These are phyloP conservation scores for Meriones unguiculatus DNA, from an alignment of 2,113 vertebrate genomes.

Conservation along the genomic window DNA sequence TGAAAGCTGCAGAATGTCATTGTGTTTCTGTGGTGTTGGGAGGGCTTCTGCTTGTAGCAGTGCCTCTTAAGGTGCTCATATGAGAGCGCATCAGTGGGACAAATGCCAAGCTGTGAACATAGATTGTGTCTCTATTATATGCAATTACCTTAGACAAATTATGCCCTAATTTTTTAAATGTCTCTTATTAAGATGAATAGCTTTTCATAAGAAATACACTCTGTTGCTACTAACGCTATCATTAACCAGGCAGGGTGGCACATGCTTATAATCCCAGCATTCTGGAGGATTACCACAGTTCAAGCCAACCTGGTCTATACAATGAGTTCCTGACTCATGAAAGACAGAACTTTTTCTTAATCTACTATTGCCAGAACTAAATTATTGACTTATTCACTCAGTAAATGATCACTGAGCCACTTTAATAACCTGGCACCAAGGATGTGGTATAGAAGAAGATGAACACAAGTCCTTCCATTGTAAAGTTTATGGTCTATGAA, in stretches of 20 bases:
- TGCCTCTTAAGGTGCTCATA: background rate
- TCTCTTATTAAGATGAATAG: background rate
- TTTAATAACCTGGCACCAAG: background rate
- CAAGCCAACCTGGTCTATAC: background rate
- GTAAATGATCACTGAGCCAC: background rate
- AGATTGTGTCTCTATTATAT: background rate
- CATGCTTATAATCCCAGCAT: background rate
- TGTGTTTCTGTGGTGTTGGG: background rate
- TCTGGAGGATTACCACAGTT: background rate
- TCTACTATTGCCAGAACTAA: background rate
- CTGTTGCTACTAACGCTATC: background rate
- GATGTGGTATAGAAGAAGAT: background rate
- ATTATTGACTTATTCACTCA: slow-evolving; percentile 29
- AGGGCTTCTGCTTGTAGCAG: background rate
- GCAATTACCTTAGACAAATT: background rate
- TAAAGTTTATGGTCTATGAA: background rate
- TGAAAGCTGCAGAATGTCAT: background rate
- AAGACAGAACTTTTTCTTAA: background rate
- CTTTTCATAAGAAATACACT: slow-evolving; percentile 1
- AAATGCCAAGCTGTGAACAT: background rate
- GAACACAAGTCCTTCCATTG: background rate
- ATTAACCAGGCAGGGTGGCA: background rate
- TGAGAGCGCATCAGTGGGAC: background rate
- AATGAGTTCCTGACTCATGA: background rate
- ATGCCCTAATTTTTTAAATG: background rate